phyloP scores from a whole-genome alignment of 35 echinoderm and acorn worm genomes.

The Anneissia japonica region DNA sequence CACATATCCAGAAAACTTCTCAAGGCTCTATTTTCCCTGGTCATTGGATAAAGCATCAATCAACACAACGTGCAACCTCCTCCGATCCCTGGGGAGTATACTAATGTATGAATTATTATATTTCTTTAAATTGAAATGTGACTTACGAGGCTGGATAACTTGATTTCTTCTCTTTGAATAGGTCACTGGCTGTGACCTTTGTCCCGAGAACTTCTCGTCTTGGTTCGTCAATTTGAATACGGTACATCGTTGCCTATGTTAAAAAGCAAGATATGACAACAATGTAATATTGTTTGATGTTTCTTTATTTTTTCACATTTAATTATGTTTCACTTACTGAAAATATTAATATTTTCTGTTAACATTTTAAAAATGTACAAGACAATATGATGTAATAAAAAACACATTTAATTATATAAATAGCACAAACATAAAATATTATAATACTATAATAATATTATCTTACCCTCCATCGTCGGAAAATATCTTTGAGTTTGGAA shows the following conservation, averaged over 20 bases:
- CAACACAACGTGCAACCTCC: too few relatives aligned
- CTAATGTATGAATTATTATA: too few relatives aligned
- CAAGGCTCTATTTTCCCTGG: too few relatives aligned
- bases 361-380: not conserved
- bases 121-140: not conserved
- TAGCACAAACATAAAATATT: not conserved
- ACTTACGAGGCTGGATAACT: conserved; percentile 74
- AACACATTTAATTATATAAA: not conserved
- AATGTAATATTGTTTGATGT: not conserved
- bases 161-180: conserved; percentile 96
- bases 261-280: not conserved
- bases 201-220: conserved; percentile 62
- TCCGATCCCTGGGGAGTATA: too few relatives aligned
- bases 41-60: too few relatives aligned
- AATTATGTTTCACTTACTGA: too few relatives aligned
- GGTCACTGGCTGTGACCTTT: conserved; percentile 88
- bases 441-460: not conserved
- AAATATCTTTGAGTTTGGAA: conserved; percentile 80
- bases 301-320: too few relatives aligned
- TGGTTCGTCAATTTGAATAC: conserved; percentile 82
- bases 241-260: conserved; percentile 62
- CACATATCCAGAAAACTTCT: too few relatives aligned
- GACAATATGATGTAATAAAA: not conserved
- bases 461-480: conserved; percentile 77
- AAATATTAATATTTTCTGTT: too few relatives aligned